Percentiles rank a stretch among this genome's conserved stretches.
Conservation (phyloP, 2,888 invertebrate genomes). For the Trichacis sp. region DNA sequence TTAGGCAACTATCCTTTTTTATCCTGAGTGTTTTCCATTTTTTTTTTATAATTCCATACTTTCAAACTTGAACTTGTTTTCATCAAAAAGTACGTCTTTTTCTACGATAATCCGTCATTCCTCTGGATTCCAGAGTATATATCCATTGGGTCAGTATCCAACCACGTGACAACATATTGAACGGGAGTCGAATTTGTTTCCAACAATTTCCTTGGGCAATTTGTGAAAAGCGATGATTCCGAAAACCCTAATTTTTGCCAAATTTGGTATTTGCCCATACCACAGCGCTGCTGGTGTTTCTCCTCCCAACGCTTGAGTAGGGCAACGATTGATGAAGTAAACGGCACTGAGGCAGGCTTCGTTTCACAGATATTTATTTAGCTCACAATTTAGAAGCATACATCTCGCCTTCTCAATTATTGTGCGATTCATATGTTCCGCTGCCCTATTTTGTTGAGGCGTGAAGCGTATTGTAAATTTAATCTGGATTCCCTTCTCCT, state of each 20-base stretch:
- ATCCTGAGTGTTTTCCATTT: too few species aligned
- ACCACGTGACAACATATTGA: conserved; percentile 34
- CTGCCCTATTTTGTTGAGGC: conserved; percentile 48
- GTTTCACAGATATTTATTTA: conserved; percentile 55
- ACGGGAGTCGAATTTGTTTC: too few species aligned
- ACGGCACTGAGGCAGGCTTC: too few species aligned
- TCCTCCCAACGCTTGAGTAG: conserved; percentile 39
- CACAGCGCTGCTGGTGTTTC: conserved; percentile 46
- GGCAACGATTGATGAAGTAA: too few species aligned
- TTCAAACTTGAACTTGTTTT: too few species aligned
- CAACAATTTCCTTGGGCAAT: conserved; percentile 35
- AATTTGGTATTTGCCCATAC: conserved; percentile 40
- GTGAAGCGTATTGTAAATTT: conserved; percentile 46
- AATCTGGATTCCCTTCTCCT: conserved; percentile 43
- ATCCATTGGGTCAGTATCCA: conserved; percentile 43
- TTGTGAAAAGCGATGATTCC: conserved; percentile 38
- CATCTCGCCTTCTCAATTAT: conserved; percentile 60
- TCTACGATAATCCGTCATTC: conserved; percentile 34
- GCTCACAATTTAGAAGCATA: conserved; percentile 52
- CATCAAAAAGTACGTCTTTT: conserved; percentile 48
- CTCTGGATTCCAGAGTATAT: conserved; percentile 43
- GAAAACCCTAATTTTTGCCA: conserved; percentile 44
- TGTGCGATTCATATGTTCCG: conserved; percentile 46
- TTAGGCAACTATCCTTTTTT: too few species aligned
- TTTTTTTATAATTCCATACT: too few species aligned